Evolutionary conservation across 2,797 vertebrate genomes (phyloP).

Genomic region (Dendrocincla fuliginosa): DNA sequence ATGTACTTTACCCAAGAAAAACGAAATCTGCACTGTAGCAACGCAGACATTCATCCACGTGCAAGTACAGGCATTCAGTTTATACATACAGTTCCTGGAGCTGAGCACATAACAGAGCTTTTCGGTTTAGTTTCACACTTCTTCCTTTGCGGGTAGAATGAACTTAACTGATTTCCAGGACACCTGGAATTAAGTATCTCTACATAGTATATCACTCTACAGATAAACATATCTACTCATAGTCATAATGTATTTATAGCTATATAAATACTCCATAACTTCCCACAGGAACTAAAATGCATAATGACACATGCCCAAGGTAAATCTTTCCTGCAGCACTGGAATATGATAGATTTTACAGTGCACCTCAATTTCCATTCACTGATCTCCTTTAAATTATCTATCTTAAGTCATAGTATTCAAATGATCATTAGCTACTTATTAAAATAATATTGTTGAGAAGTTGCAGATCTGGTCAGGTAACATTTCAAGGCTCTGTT

Average conservation of each 20-base stretch:
- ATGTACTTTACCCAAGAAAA: neutral
- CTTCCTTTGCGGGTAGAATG: neutral
- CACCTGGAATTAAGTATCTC: neutral
- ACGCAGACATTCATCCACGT: neutral
- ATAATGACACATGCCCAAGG: neutral
- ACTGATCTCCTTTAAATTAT: neutral
- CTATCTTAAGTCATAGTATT: neutral
- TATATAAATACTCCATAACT: neutral
- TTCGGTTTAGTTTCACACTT: neutral
- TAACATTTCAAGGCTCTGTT: neutral
- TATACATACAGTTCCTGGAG: neutral
- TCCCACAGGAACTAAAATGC: neutral
- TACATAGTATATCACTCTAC: neutral
- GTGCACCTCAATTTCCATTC: neutral
- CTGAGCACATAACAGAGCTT: neutral
- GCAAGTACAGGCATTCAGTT: neutral
- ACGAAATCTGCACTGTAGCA: neutral
- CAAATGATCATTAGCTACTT: neutral
- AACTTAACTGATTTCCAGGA: neutral
- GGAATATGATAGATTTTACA: neutral
- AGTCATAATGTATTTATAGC: neutral
- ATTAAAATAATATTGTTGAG: neutral
- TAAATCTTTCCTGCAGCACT: neutral
- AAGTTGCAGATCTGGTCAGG: neutral
- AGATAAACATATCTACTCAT: neutral